Base-by-base conservation (phyloP, 2,113 vertebrate genomes). In the Neomonachus schauinslandi region DNA sequence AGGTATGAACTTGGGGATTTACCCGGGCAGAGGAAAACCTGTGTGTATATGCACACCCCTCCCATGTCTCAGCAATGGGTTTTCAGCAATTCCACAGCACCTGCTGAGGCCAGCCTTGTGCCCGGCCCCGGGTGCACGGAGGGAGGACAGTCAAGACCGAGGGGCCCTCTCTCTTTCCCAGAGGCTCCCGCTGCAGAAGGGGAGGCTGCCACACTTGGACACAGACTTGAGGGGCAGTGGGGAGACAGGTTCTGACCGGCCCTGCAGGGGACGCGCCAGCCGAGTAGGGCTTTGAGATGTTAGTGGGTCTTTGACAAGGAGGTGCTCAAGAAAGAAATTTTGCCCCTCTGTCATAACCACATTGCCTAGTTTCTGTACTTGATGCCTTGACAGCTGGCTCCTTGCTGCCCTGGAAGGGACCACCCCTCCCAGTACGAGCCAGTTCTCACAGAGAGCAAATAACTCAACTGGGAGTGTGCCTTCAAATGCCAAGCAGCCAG, bases 1-100 rank as follows among this genome's bases (percentile, higher is more conserved):
- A 28, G 26, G 2, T 69, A 7, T 3, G 36, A 57, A n/a, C 51
- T 28, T 61, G 79, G 69, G 57, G 42, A n/a, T n/a, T 65, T 9
- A 39, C 24, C 31, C 7, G 0, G 4, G 74, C 31, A 4, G 33
- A 92, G 28, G 15, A 49, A 59, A 57, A 67, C 15, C 21, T 2
- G 16, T 33, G 4, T 19, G 57, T 33, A 4, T 9, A 1, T 18
- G 8, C 4, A 6, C 22, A 12, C 2, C 10, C 14, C 4, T 51
- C 9, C 0, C n/a, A 53, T 0, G 6, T 1, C 42, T 31, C 1
- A 10, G 39, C 0, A 0, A 31, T 31, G 33, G 22, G 10, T 26
- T 81, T 39, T 74, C n/a, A 55, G 15, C n/a, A 63, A 3, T 22
- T 79, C 22, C 4, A 21, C 28, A 39, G 33, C 6, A 42, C 28